A percentile compares a stretch with the other conserved stretches of the same genome.
Conservation (phyloP, 1,140 invertebrate genomes). For the Heliconius himera region DNA sequence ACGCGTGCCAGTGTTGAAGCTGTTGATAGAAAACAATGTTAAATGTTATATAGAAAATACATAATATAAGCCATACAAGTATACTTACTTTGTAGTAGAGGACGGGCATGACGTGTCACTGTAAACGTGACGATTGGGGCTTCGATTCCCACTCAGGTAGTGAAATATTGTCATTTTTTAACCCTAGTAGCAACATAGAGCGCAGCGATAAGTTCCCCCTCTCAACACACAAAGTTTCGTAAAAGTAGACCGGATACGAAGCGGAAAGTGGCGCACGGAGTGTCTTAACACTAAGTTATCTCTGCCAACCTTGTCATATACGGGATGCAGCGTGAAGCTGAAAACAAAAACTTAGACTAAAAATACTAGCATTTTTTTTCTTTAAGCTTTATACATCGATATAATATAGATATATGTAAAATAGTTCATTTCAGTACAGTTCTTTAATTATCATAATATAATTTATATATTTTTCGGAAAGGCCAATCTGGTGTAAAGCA, state of each 20-base stretch:
- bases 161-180: background rate
- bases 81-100: too few species aligned
- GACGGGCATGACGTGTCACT: too few species aligned
- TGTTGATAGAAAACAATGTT: background rate
- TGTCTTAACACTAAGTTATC: background rate
- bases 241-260: background rate
- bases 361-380: too few species aligned
- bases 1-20: conserved; percentile 36
- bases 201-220: too few species aligned
- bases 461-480: too few species aligned
- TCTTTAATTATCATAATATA: too few species aligned
- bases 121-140: background rate
- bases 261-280: background rate
- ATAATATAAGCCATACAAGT: background rate
- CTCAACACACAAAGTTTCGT: background rate
- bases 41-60: background rate
- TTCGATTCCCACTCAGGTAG: background rate
- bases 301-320: too few species aligned
- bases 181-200: background rate
- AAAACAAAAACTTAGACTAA: too few species aligned
- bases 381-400: too few species aligned
- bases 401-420: too few species aligned
- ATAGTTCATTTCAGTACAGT: too few species aligned
- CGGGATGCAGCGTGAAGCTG: too few species aligned
- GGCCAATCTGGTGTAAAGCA: background rate